Base-by-base conservation (phyloP, 2,113 vertebrate species). In the Panthera uncia region DNA sequence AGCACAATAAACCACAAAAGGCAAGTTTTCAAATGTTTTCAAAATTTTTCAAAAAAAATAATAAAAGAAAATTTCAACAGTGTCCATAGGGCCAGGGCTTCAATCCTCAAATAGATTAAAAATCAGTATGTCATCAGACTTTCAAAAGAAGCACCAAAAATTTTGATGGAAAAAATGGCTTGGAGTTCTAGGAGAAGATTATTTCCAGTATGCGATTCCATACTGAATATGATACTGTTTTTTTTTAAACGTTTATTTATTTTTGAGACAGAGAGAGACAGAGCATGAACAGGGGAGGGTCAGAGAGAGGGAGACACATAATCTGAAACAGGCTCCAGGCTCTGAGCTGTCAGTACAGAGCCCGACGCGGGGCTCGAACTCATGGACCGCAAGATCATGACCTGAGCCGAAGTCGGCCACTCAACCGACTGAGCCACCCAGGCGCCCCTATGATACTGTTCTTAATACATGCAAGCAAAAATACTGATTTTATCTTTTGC, bases 61-160 rank as follows among this genome's bases (percentile, higher is more conserved):
- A 45, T 45, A 45, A 45, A 71, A 68, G 19, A 91, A 61, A 55
- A 83, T 61, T 12, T 90, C 31, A 38, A 48, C 48, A 66, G 14
- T 74, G 1, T 38, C 31, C 85, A 86, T 6, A 57, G 38, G 13
- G 27, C 36, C 36, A 87, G 48, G 29, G 82, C n/a, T 69, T 94
- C 52, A 92, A 16, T 63, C 65, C 94, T 89, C 48, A 78, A 61
- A 85, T 52, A 74, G 61, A 86, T 31, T 80, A 29, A 94, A 95
- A 87, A 74, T 83, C 33, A 92, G 41, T 25, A 74, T 25, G 13
- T 13, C 31, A 61, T 73, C 52, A 55, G n/a, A 31, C 36, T 61
- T 96, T 87, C n/a, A 73, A 81, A 92, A 85, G 7, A 73, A 95
- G 63, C 5, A 63, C 4, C 25, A 55, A 45, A 38, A 50, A 55